Conservation (phyloP, 2,797 vertebrate species). For the Staurois parvus region DNA sequence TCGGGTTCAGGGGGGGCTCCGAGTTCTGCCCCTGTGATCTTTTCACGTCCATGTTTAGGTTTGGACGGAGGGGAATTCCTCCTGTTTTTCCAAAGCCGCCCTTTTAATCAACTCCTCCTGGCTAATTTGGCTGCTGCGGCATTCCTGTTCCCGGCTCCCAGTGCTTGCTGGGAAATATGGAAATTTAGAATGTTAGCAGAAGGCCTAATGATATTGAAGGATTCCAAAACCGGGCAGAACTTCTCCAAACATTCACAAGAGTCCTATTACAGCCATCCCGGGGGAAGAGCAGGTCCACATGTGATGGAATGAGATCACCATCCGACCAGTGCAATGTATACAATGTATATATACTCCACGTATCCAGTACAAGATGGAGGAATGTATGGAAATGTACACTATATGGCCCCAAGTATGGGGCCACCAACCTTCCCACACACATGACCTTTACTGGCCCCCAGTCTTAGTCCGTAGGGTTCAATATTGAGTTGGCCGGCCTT, state of each 20-base stretch:
- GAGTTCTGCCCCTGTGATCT: neutral
- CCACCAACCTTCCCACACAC: too few relatives aligned
- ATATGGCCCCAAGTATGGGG: too few relatives aligned
- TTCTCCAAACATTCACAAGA: constrained; percentile 56
- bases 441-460: too few relatives aligned
- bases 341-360: too few relatives aligned
- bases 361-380: too few relatives aligned
- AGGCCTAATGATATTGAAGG: constrained; percentile 46
- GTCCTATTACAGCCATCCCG: constrained; percentile 49
- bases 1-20: too few relatives aligned
- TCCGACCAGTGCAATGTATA: too few relatives aligned
- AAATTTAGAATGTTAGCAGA: constrained; percentile 61
- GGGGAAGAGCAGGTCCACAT: too few relatives aligned
- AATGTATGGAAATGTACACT: too few relatives aligned
- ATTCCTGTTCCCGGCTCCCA: constrained; percentile 9
- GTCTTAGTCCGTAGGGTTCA: too few relatives aligned
- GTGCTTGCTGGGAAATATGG: constrained; percentile 41
- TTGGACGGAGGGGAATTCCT: constrained; percentile 49
- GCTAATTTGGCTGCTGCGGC: constrained; percentile 46
- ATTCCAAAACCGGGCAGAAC: constrained; percentile 4
- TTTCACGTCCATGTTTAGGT: constrained; percentile 26
- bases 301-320: too few relatives aligned
- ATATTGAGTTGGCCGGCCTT: too few relatives aligned
- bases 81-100: constrained; percentile 51
- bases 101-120: constrained; percentile 59